phyloP scores from a whole-genome alignment of 2,797 vertebrate genomes.

The Esox masquinongy region DNA sequence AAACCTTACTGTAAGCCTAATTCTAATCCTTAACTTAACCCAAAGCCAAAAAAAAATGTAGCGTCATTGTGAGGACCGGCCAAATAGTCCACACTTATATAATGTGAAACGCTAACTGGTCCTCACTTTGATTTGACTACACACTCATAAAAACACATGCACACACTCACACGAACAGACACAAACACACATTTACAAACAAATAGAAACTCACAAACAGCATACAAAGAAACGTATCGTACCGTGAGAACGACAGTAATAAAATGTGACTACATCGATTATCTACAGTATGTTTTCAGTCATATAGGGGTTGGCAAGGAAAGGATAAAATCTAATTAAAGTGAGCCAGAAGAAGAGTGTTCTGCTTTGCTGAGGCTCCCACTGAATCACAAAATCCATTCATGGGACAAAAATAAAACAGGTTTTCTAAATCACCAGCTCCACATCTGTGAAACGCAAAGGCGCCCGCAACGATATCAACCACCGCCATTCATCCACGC shows the following conservation, averaged over 20 bases:
- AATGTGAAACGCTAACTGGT: background rate
- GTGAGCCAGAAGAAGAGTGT: constrained; percentile 41
- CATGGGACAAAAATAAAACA: constrained; percentile 26
- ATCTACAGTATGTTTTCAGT: constrained; percentile 29
- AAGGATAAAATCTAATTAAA: constrained; percentile 50
- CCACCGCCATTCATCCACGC: constrained; percentile 9
- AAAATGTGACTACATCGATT: constrained; percentile 60
- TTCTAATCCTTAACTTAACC: too few species aligned
- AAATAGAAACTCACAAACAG: constrained; percentile 45
- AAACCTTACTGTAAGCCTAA: too few species aligned
- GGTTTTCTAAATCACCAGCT: background rate
- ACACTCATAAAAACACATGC: background rate
- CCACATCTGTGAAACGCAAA: background rate
- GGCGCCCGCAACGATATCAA: constrained; percentile 7
- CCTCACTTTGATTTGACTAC: too few species aligned
- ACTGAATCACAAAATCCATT: constrained; percentile 58
- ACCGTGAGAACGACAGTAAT: constrained; percentile 62
- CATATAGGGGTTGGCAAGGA: constrained; percentile 50
- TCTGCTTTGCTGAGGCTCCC: constrained; percentile 26
- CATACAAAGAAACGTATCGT: constrained; percentile 54
- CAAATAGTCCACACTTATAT: too few species aligned
- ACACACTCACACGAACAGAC: constrained; percentile 18
- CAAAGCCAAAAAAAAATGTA: too few species aligned
- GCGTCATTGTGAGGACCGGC: too few species aligned
- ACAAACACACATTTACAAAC: constrained; percentile 11